Evolutionary conservation across 64 coral and sea anemone genomes (phyloP).

Genomic region (Montipora capricornis): DNA sequence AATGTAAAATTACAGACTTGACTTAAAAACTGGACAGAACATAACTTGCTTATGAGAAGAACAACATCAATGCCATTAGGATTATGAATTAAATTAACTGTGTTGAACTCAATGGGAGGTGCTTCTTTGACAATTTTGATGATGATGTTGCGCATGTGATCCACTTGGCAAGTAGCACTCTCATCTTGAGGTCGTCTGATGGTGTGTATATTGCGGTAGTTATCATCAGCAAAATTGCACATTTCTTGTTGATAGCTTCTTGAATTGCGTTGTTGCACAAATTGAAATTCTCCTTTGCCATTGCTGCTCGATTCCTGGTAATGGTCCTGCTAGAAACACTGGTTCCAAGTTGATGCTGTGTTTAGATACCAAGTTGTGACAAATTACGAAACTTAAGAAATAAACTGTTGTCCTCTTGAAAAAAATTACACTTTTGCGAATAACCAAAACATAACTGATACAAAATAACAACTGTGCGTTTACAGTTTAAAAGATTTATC

Average conservation of each 20-base stretch:
- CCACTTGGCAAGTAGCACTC: not conserved
- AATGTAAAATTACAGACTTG: conserved; percentile 24
- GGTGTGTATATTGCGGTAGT: conserved; percentile 9
- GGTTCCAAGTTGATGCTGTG: not conserved
- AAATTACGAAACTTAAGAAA: not conserved
- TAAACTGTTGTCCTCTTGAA: not conserved
- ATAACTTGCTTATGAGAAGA: conserved; percentile 57
- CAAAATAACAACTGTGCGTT: not conserved
- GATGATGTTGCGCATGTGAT: conserved; percentile 37
- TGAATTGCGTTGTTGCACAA: not conserved
- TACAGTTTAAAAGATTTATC: not conserved
- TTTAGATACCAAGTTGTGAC: not conserved
- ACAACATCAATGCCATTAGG: conserved; percentile 15
- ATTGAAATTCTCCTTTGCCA: not conserved
- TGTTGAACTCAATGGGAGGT: not conserved
- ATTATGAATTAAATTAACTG: conserved; percentile 24
- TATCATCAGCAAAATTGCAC: not conserved
- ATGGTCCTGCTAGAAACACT: conserved; percentile 8
- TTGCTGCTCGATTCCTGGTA: not conserved
- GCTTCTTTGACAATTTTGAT: conserved; percentile 33
- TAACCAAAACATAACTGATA: conserved; percentile 49
- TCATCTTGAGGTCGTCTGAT: not conserved
- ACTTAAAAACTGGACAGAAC: conserved; percentile 21
- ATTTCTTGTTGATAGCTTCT: not conserved
- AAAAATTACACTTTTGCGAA: not conserved